Percentiles rank a stretch among this genome's conserved stretches.
Conservation (phyloP, 2,113 vertebrate genomes). For the Etheostoma spectabile region DNA sequence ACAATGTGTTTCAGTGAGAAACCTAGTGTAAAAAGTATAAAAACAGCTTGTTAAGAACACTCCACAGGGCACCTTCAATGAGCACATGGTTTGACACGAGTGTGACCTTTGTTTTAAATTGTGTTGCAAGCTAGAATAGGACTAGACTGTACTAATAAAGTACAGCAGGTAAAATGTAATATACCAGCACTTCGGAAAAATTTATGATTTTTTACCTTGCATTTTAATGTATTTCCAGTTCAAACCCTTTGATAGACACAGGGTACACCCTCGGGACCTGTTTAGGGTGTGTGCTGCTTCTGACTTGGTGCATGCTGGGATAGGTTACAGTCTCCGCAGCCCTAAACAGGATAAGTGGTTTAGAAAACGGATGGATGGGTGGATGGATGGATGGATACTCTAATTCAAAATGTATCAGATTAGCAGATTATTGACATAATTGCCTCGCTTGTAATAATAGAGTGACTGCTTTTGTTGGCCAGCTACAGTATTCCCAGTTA, state of each 20-base stretch:
- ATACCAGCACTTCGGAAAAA: neutral
- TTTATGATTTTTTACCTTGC: neutral
- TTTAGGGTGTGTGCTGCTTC: neutral
- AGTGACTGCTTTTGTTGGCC: conserved; percentile 31
- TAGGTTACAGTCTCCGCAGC: conserved; percentile 15
- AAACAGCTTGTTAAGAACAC: neutral
- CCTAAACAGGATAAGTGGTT: conserved; percentile 44
- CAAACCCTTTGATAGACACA: neutral
- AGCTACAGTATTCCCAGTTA: conserved; percentile 5
- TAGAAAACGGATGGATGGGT: conserved; percentile 51
- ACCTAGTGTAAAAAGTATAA: too few relatives aligned
- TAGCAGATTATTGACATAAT: conserved; percentile 68
- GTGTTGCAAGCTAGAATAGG: neutral
- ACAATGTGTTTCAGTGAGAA: neutral
- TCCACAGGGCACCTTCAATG: too few relatives aligned
- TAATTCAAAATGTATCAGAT: conserved; percentile 59
- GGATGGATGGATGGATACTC: conserved; percentile 43
- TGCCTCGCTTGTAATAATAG: conserved; percentile 37
- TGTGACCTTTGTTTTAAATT: neutral
- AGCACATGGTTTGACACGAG: neutral
- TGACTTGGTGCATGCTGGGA: conserved; percentile 22
- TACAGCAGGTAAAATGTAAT: neutral
- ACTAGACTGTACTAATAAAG: neutral
- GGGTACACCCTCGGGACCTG: neutral
- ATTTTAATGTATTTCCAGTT: neutral